phyloP scores from a whole-genome alignment of 2,888 invertebrate species.

The Xylota sylvarum region DNA sequence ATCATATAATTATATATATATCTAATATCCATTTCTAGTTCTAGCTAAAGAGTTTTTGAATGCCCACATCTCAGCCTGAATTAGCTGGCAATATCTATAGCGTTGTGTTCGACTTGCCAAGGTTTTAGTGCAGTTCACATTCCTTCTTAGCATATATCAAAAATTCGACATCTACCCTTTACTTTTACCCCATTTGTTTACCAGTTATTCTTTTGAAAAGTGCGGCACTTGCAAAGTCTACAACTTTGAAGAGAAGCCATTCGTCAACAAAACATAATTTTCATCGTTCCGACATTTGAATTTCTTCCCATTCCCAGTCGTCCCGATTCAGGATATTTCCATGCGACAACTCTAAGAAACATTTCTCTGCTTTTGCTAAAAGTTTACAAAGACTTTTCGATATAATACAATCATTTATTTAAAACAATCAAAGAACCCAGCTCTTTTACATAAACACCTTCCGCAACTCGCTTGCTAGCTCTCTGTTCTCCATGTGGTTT shows the following conservation, averaged over 20 bases:
- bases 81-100: no score
- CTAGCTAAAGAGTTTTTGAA: no score
- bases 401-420: conserved; percentile 36
- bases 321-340: conserved; percentile 19
- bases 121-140: no score
- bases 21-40: no score
- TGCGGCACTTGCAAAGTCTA: conserved; percentile 9
- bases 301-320: conserved; percentile 10
- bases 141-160: no score
- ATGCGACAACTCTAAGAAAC: conserved; percentile 12
- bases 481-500: background rate
- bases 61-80: no score
- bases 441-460: conserved; percentile 54
- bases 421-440: conserved; percentile 40
- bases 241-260: conserved; percentile 8
- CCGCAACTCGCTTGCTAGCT: background rate
- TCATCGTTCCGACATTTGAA: background rate
- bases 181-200: background rate
- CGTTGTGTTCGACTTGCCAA: no score
- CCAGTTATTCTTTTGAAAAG: background rate
- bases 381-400: conserved; percentile 32
- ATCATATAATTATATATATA: no score
- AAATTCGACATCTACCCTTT: background rate
- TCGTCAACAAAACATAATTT: conserved; percentile 11
- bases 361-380: background rate